Percentiles rank a stretch among this genome's conserved stretches.
These are phyloP conservation scores for Apolygus lucorum DNA, from an alignment of 1,140 invertebrate genomes.

Conservation along the genomic window DNA sequence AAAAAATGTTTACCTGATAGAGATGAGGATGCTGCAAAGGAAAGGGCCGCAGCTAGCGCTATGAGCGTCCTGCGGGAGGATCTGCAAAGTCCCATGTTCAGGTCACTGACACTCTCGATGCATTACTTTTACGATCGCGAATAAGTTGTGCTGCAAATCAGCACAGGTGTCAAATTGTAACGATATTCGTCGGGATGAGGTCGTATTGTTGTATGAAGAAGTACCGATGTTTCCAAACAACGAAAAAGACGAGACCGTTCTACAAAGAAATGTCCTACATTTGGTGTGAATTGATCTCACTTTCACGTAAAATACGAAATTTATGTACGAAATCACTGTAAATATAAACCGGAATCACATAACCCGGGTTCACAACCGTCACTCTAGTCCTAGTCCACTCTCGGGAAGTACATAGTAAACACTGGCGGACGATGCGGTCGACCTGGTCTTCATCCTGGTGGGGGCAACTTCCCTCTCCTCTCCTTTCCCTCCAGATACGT, in stretches of 20 bases:
- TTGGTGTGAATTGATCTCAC: not conserved
- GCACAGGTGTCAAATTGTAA: no score
- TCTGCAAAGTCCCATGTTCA: constrained; percentile 11
- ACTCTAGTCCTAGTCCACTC: not conserved
- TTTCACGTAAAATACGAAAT: not conserved
- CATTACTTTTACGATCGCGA: not conserved
- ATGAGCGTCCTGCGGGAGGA: not conserved
- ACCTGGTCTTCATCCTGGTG: not conserved
- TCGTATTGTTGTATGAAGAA: not conserved
- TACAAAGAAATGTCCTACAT: not conserved
- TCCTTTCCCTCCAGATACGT: no score
- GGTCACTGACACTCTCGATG: constrained; percentile 12
- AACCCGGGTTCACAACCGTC: not conserved
- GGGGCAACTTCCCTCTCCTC: not conserved
- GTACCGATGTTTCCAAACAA: not conserved
- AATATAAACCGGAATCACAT: not conserved
- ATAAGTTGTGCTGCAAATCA: not conserved
- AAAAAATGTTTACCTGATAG: not conserved
- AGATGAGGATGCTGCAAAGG: not conserved
- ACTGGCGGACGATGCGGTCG: not conserved
- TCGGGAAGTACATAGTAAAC: not conserved
- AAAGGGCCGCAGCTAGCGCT: not conserved
- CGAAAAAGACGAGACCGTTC: not conserved
- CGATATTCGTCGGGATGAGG: not conserved
- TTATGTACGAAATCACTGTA: not conserved